phyloP scores from a whole-genome alignment of 1,140 invertebrate genomes.

The Melanaphis sacchari region DNA sequence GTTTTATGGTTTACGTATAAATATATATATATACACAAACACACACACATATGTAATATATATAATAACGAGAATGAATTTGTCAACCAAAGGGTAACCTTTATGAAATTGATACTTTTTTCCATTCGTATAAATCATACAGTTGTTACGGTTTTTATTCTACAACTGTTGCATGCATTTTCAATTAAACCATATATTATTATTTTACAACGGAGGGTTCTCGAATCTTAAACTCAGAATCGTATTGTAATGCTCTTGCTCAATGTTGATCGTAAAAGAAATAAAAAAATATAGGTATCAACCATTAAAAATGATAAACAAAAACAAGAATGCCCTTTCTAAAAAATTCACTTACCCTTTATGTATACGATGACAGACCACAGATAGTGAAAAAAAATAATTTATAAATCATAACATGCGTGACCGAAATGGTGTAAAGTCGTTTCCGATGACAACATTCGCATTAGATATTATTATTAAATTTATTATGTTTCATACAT shows the following conservation, averaged over 20 bases:
- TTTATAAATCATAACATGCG: constrained; percentile 8
- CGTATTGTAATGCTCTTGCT: neutral
- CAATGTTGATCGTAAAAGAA: neutral
- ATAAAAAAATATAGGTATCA: constrained; percentile 23
- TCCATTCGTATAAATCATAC: constrained; percentile 37
- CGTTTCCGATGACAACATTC: neutral
- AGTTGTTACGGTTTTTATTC: constrained; percentile 37
- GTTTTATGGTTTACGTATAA: neutral
- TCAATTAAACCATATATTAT: constrained; percentile 31
- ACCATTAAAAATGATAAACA: constrained; percentile 5
- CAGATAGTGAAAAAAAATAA: neutral
- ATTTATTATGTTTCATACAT: neutral
- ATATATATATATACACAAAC: neutral
- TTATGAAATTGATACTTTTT: constrained; percentile 39
- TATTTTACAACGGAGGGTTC: neutral
- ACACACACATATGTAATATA: neutral
- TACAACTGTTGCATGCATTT: constrained; percentile 47
- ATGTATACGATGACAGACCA: constrained; percentile 6
- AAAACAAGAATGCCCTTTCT: neutral
- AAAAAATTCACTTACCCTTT: constrained; percentile 13
- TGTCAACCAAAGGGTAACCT: constrained; percentile 46
- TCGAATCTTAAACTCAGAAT: constrained; percentile 29
- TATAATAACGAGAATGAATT: constrained; percentile 21
- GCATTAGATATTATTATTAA: neutral
- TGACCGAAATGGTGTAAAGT: neutral